Evolutionary conservation across 2,113 vertebrate genomes (phyloP), one percentile per base, ranked within the genome.

Genomic region (Laterallus jamaicensis): DNA sequence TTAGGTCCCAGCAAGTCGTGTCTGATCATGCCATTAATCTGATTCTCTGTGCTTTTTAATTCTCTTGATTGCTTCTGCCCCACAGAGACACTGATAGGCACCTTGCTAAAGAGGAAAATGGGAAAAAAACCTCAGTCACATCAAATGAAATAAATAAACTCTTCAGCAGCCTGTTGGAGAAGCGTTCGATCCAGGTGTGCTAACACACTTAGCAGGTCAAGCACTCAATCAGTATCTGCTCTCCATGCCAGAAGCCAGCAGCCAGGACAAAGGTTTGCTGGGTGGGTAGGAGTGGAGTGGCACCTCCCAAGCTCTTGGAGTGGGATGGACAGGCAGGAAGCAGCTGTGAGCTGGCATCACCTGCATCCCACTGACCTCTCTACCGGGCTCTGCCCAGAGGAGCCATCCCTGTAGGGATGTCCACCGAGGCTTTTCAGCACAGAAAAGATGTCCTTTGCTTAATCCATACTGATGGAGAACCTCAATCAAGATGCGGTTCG

Each of bases 221-320:
- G 74, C 37, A 74, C 62, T 89, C 69, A 37, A 5, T 56, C 79
- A 88, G 62, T 75, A 88, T 52, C 75, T 5, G 0, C 42, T 52
- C n/a, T 39, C 74, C 29, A 31, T 42, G 62, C 40, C 67, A 73
- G 76, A 74, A 90, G 52, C 66, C 75, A 79, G 35, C 25, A 80
- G 28, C 16, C 4, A 1, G 76, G 29, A 18, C 0, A 0, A 86
- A 58, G 69, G 71, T 70, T 87, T 0, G 0, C 67, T 2, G 4
- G n/a, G 73, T 32, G 2, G 1, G 26, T 42, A 42, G 9, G 40
- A 85, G 20, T 3, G 1, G 16, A 26, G 8, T 55, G 32, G 59
- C 47, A 66, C 7, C 25, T 37, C 56, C 9, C 0, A 3, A n/a
- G 32, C 37, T 54, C 44, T 20, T 6, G 2, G 50, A 64, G 63